These are phyloP conservation scores for Ploceus nigricollis DNA, from an alignment of 2,113 vertebrate genomes.

Conservation along the genomic window DNA sequence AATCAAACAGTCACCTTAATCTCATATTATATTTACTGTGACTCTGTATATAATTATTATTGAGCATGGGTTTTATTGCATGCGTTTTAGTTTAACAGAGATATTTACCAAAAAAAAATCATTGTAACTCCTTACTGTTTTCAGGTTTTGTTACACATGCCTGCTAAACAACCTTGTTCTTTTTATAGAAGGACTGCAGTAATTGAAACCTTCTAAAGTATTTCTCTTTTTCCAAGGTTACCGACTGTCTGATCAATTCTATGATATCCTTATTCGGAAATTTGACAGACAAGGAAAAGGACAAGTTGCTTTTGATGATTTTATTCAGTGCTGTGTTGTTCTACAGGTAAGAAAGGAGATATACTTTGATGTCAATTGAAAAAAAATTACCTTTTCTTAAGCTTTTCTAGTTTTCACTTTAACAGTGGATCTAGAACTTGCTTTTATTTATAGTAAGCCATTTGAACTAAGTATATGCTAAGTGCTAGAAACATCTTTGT, in stretches of 20 bases:
- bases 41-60: not conserved
- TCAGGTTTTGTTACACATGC: not conserved
- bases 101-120: not conserved
- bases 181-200: not conserved
- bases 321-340: constrained; percentile 98
- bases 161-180: not conserved
- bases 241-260: constrained; percentile 95
- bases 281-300: constrained; percentile 95
- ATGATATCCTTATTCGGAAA: constrained; percentile 91
- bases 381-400: not conserved
- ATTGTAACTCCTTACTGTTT: not conserved
- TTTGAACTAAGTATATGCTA: not conserved
- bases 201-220: not conserved
- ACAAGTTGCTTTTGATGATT: constrained; percentile 97
- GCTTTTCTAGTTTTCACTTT: not conserved
- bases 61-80: not conserved
- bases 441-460: not conserved
- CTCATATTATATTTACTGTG: not conserved
- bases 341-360: constrained; percentile 82
- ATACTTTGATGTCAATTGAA: not conserved
- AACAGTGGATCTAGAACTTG: not conserved
- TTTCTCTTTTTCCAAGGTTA: constrained; percentile 80
- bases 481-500: not conserved
- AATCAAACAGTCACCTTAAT: not conserved
- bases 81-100: not conserved